A percentile compares a stretch with the other conserved stretches of the same genome.
phyloP scores from a whole-genome alignment of 2,113 vertebrate genomes.

The Mirza zaza region DNA sequence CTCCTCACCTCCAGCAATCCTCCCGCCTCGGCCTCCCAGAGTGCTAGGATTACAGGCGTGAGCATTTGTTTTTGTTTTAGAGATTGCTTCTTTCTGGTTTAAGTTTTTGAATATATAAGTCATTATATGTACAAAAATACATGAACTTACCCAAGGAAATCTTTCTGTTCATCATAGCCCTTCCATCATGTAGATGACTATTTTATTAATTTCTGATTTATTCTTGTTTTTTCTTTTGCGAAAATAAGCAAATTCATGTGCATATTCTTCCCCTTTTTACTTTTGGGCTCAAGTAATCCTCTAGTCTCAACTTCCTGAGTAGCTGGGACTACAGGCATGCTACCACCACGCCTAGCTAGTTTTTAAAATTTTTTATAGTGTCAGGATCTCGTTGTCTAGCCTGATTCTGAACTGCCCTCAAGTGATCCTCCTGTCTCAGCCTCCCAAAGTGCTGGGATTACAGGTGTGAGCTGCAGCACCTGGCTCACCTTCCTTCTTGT shows the following conservation, averaged over 20 bases:
- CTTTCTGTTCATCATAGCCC: background rate
- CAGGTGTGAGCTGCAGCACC: background rate
- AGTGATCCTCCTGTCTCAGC: background rate
- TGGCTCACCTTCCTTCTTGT: too few species aligned
- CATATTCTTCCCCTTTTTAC: background rate
- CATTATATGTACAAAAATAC: background rate
- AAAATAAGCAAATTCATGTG: constrained; percentile 10
- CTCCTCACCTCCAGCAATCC: too few species aligned
- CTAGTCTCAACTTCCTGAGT: too few species aligned
- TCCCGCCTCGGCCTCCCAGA: too few species aligned
- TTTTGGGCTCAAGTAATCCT: too few species aligned
- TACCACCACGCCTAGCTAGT: too few species aligned
- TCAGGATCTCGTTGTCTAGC: too few species aligned
- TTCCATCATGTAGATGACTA: background rate
- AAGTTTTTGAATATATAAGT: background rate
- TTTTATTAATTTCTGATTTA: background rate
- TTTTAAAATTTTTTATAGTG: too few species aligned
- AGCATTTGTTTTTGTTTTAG: constrained; percentile 13
- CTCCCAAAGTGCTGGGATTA: background rate
- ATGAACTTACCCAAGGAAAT: background rate
- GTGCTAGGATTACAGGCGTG: too few species aligned
- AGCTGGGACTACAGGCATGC: too few species aligned
- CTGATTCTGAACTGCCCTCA: too few species aligned
- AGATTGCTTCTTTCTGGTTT: background rate
- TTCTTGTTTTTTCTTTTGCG: constrained; percentile 15